Conservation (phyloP, 2,113 vertebrate genomes). For the Cranoglanis bouderius region DNA sequence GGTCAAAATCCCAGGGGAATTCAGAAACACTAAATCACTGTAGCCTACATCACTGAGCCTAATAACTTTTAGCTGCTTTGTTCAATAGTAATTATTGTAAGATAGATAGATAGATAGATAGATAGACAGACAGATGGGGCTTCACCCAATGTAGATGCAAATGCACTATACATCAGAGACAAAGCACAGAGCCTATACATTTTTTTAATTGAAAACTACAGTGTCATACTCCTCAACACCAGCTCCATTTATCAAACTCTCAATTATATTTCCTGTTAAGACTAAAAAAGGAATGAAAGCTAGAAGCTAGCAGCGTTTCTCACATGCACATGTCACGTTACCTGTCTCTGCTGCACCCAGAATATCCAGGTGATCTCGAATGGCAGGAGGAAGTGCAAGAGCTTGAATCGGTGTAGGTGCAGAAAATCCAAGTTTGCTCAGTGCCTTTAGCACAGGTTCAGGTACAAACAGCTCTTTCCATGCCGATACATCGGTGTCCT, state of each 20-base stretch:
- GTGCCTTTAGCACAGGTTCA: conserved; percentile 79
- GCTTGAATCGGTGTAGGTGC: conserved; percentile 93
- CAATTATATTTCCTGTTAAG: neutral
- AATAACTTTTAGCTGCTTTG: neutral
- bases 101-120: too few species aligned
- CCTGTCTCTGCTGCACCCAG: conserved; percentile 97
- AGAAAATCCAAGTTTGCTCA: conserved; percentile 86
- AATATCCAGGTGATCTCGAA: conserved; percentile 90
- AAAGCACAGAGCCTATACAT: neutral
- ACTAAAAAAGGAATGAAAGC: neutral
- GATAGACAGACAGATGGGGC: too few species aligned
- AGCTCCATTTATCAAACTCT: neutral
- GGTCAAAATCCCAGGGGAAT: neutral
- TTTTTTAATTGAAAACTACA: neutral
- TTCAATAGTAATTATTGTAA: neutral
- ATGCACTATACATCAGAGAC: neutral
- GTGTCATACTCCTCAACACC: neutral
- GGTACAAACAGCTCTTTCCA: conserved; percentile 94
- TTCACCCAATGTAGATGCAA: neutral
- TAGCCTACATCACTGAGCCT: neutral
- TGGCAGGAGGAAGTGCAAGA: conserved; percentile 85
- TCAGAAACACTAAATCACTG: neutral
- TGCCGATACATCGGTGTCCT: conserved; percentile 78
- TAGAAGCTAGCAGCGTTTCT: neutral
- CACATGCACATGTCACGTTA: conserved; percentile 58